These are phyloP conservation scores for Steinernema hermaphroditum DNA, from an alignment of 2,888 invertebrate genomes.

Conservation along the genomic window DNA sequence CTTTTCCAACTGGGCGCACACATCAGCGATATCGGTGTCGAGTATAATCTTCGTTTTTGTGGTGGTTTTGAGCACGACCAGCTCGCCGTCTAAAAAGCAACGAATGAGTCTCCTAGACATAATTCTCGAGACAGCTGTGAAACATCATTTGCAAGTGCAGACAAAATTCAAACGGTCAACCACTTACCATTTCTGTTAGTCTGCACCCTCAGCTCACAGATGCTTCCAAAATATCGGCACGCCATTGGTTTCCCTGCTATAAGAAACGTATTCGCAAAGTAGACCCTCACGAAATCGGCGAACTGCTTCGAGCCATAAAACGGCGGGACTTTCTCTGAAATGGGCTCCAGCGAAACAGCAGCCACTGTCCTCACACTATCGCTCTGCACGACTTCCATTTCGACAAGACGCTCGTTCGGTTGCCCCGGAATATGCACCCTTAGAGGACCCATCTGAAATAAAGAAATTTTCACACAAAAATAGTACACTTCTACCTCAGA, in stretches of 20 bases:
- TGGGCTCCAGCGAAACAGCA: neutral
- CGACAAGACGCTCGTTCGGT: neutral
- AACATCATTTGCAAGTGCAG: no score
- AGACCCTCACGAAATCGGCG: neutral
- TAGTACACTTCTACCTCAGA: slow-evolving; percentile 45
- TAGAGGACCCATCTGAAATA: neutral
- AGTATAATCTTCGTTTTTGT: neutral
- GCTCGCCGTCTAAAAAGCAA: slow-evolving; percentile 32
- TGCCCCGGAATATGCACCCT: neutral
- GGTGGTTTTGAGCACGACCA: neutral
- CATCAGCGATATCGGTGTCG: neutral
- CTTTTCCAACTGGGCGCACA: neutral
- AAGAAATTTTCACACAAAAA: neutral
- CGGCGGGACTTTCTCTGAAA: neutral
- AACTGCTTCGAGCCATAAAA: neutral
- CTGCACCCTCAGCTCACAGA: neutral
- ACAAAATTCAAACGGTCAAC: no score
- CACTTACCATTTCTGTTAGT: neutral
- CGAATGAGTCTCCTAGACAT: no score
- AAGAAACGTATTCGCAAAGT: neutral
- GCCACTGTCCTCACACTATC: neutral
- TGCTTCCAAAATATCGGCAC: neutral
- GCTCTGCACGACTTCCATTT: neutral
- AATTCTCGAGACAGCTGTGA: no score
- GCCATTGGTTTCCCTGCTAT: neutral